A percentile compares a stretch with the other conserved stretches of the same genome.
phyloP scores from a whole-genome alignment of 2,797 vertebrate genomes.

The Clarias platycephalus region DNA sequence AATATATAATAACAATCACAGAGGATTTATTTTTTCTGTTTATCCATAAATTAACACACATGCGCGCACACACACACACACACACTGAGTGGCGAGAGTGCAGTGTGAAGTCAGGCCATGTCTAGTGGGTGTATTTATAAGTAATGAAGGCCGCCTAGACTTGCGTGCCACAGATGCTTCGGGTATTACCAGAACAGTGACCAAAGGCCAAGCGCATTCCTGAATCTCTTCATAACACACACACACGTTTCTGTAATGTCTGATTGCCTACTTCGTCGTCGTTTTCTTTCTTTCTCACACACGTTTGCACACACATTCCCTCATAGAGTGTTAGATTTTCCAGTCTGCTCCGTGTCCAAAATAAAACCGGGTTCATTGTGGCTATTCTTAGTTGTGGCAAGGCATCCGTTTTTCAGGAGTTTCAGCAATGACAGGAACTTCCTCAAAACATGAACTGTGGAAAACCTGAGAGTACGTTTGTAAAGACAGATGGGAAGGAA shows the following conservation, averaged over 20 bases:
- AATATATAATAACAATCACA: constrained; percentile 30
- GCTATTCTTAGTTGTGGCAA: constrained; percentile 54
- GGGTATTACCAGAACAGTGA: constrained; percentile 68
- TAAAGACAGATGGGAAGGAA: constrained; percentile 36
- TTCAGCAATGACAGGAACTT: constrained; percentile 36
- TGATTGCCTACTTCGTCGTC: background rate
- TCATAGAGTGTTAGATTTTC: constrained; percentile 51
- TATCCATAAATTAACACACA: background rate
- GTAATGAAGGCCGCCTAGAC: constrained; percentile 64
- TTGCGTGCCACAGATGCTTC: constrained; percentile 66
- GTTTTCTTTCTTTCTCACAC: constrained; percentile 7
- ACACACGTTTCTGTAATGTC: background rate
- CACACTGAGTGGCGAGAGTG: constrained; percentile 44
- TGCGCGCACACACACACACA: constrained; percentile 24
- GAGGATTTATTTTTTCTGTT: background rate
- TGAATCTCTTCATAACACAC: constrained; percentile 41
- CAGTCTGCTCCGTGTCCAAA: constrained; percentile 56
- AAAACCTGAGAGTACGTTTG: constrained; percentile 43
- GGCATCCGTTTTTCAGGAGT: constrained; percentile 40
- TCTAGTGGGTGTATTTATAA: constrained; percentile 74
- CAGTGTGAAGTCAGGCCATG: constrained; percentile 61
- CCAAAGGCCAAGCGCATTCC: constrained; percentile 67
- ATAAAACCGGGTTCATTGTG: constrained; percentile 57
- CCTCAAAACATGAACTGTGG: constrained; percentile 27
- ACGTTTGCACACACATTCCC: background rate